Evolutionary conservation across 2,113 vertebrate genomes (phyloP).

Genomic region (Pteropus alecto): DNA sequence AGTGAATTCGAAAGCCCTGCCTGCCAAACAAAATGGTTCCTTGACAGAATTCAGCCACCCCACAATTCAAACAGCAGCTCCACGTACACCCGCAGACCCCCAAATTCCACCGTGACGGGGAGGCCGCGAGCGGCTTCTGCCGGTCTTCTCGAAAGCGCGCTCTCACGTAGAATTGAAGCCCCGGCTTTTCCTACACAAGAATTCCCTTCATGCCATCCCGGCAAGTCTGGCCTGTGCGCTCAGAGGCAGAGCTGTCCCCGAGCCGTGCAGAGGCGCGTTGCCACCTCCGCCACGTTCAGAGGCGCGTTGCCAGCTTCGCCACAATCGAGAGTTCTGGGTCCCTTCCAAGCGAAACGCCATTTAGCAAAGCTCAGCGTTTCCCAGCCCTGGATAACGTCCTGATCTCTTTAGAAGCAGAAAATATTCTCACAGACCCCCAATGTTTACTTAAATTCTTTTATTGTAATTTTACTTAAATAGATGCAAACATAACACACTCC

Average conservation of each 20-base stretch:
- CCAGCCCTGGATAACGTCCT: conserved; percentile 6
- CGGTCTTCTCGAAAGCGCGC: not conserved
- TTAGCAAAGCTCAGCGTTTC: conserved; percentile 45
- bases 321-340: conserved; percentile 53
- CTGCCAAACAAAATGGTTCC: not conserved
- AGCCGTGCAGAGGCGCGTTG: conserved; percentile 22
- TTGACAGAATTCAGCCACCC: not conserved
- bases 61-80: not conserved
- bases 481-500: not conserved
- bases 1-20: not conserved
- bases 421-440: not conserved
- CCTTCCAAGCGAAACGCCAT: conserved; percentile 52
- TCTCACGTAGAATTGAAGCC: not conserved
- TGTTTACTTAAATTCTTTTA: conserved; percentile 25
- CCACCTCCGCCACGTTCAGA: conserved; percentile 5
- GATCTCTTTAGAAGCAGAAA: conserved; percentile 17
- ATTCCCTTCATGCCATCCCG: conserved; percentile 47
- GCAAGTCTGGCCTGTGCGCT: not conserved
- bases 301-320: not conserved
- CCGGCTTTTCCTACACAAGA: conserved; percentile 29
- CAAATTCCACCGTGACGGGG: not conserved
- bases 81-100: not conserved
- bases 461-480: not conserved
- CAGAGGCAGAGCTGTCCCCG: conserved; percentile 17
- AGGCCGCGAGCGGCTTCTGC: not conserved